Evolutionary conservation across 1,140 invertebrate species (phyloP), one percentile per base, ranked within the genome.

Genomic region (Holotrichia oblita): DNA sequence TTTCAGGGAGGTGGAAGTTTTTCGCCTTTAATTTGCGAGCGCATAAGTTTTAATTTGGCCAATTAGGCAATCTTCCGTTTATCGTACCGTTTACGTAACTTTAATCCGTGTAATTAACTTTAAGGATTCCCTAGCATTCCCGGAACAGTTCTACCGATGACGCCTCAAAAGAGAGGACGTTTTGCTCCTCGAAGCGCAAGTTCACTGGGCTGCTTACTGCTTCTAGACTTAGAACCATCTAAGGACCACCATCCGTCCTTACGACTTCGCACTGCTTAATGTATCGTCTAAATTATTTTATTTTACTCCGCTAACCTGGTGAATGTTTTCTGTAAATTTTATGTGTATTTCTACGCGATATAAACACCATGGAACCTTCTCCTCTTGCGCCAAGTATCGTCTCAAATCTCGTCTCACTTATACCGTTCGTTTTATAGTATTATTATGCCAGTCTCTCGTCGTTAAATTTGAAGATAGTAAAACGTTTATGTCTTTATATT

Each of bases 381-480:
- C 61, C 61, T 27, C 22, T 69, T 22, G 61, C 61, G 7, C 61
- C 10, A 17, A 48, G 44, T 48, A 10, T 48, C 20, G 20, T 27
- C 61, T 34, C 61, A 69, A 69, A 69, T 69, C 61, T 69, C 61
- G 12, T 22, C 22, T 69, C 22, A 69, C 61, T 69, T 69, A 69
- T 69, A 34, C 22, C 61, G 61, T 69, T 27, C 17, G 27, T 27
- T 27, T 69, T 69, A 69, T 69, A 34, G 61, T 69, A 69, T 69
- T 69, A 69, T 69, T 69, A 69, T 69, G 22, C 61, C 61, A 69
- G 61, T 69, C 61, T 24, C 24, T 9, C 27, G 27, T 34, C 61
- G 61, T 69, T 69, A 69, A 69, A 69, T 69, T 69, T 69, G 61
- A 69, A 69, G 61, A 69, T 69, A 69, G 61, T 69, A 69, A 69